Evolutionary conservation across 2,797 vertebrate genomes (phyloP), one percentile per base, ranked within the genome.

Genomic region (Moxostoma hubbsi): DNA sequence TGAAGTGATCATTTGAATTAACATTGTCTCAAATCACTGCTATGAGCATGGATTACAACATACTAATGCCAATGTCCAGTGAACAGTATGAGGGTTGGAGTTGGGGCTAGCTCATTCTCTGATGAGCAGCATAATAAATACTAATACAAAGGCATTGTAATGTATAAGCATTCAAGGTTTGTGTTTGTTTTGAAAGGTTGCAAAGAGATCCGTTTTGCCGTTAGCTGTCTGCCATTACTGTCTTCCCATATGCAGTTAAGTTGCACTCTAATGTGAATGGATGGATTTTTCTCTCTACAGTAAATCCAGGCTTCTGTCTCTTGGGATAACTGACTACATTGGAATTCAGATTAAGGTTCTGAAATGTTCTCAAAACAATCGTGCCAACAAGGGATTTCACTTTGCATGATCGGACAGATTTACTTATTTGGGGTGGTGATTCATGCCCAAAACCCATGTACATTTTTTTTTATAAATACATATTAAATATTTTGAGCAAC

Each of bases 111-210:
- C 63, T 66, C 68, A 81, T 70, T 64, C 75, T 76, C 73, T 77
- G 71, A 61, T 62, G 74, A 82, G 50, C 63, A 79, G 73, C 43
- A 54, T 71, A 77, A 79, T 73, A 76, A 66, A 74, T 45, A 70
- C 16, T 58, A 58, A 65, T 73, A 64, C 55, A 82, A 55, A 73
- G 54, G 46, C 66, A 55, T 73, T 53, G 15, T 36, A 36, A 3
- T 36, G 36, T 73, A 64, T 83, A 79, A 80, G 51, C 76, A 63
- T 82, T 80, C 77, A 63, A 18, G 57, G 62, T 12, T 64, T 83
- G 85, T 73, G 61, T 81, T 86, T 80, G 76, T 65, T 77, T 84
- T 81, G 80, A 81, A 82, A 71, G 66, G 66, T 79, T 75, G 73
- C 69, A 80, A 74, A 16, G 16, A 73, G 67, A 59, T 82, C 66